A percentile compares a stretch with the other conserved stretches of the same genome.
These are phyloP conservation scores for Corvus cornix DNA, from an alignment of 2,113 vertebrate species.

Conservation along the genomic window DNA sequence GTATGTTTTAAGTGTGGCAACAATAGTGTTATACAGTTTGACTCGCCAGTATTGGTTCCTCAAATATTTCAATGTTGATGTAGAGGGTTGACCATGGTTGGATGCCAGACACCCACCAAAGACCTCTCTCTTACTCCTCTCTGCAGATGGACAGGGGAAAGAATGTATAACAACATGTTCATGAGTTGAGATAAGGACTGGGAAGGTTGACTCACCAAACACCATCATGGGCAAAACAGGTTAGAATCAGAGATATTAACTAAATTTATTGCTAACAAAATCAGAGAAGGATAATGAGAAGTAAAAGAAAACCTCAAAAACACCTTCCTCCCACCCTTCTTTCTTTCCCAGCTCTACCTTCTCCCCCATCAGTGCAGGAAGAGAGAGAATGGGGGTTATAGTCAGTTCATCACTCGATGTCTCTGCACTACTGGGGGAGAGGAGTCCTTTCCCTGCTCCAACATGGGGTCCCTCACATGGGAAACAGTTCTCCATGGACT, in stretches of 20 bases:
- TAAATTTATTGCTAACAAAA: neutral
- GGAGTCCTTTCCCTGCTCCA: neutral
- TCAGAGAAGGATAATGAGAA: neutral
- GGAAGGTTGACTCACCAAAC: neutral
- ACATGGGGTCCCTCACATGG: neutral
- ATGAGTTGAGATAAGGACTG: neutral
- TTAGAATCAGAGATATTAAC: neutral
- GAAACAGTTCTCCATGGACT: neutral
- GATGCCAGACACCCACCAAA: neutral
- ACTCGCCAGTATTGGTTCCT: neutral
- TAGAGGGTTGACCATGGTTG: fast-evolving
- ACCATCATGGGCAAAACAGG: neutral
- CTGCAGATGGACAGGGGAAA: neutral
- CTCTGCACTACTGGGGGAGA: neutral
- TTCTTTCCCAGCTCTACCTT: neutral
- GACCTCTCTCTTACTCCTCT: neutral
- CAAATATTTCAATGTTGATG: neutral
- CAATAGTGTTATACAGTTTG: neutral
- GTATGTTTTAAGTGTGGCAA: neutral
- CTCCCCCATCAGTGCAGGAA: neutral
- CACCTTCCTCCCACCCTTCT: neutral
- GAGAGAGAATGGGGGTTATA: neutral
- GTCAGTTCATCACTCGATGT: neutral
- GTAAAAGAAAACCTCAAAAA: neutral
- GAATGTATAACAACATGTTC: fast-evolving